Evolutionary conservation across 1,140 invertebrate genomes (phyloP).

Genomic region (Drosophila simulans): DNA sequence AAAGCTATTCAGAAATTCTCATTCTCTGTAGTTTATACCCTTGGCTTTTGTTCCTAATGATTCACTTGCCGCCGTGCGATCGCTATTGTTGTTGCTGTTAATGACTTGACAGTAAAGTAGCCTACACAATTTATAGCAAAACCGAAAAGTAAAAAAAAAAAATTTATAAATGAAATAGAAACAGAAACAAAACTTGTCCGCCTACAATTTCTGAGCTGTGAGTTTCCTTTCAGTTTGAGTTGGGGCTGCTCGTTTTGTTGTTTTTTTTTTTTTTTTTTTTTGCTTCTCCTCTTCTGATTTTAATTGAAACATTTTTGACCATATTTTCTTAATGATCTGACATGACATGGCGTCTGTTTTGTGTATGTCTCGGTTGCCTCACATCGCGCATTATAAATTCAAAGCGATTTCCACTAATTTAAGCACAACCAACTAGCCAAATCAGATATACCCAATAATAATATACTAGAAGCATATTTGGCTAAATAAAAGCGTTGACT

Average conservation of each 20-base stretch:
- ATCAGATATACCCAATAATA: slow-evolving; percentile 19
- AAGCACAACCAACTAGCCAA: slow-evolving; percentile 63
- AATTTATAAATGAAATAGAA: background rate
- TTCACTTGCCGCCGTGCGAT: slow-evolving; percentile 52
- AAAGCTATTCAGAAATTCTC: slow-evolving; percentile 25
- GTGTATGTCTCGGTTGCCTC: slow-evolving; percentile 30
- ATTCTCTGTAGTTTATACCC: slow-evolving; percentile 48
- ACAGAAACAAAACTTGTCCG: slow-evolving; percentile 68
- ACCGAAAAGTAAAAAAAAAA: slow-evolving; percentile 13
- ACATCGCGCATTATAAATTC: slow-evolving; percentile 53
- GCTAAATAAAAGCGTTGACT: slow-evolving; percentile 33
- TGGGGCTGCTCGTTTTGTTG: background rate
- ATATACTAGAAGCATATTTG: background rate
- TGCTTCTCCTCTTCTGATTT: slow-evolving; percentile 19
- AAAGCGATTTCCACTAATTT: slow-evolving; percentile 75
- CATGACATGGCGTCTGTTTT: slow-evolving; percentile 77
- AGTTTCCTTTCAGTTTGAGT: slow-evolving; percentile 71
- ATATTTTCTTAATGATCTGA: slow-evolving; percentile 83
- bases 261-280: too few relatives aligned
- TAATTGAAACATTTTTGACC: slow-evolving; percentile 83
- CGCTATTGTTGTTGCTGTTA: slow-evolving; percentile 60
- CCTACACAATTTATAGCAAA: slow-evolving; percentile 80
- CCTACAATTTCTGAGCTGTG: slow-evolving; percentile 71
- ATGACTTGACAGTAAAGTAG: slow-evolving; percentile 82
- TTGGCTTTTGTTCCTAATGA: slow-evolving; percentile 74